Percentiles rank a stretch among this genome's conserved stretches.
Evolutionary conservation across 1,140 invertebrate species (phyloP).

Genomic region (Helicoverpa armigera): DNA sequence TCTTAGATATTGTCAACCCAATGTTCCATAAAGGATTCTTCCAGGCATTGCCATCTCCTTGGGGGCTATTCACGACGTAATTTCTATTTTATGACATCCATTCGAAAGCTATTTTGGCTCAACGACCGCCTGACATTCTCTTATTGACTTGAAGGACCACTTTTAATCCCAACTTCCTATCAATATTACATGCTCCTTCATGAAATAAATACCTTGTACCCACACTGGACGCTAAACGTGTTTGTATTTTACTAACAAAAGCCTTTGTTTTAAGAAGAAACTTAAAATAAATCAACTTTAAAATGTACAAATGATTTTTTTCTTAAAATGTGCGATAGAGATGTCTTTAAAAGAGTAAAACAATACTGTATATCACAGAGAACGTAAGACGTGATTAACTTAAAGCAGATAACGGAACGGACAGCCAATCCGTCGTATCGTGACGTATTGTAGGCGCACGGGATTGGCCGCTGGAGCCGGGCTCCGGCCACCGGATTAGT

Average conservation of each 20-base stretch:
- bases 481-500: constrained; percentile 30
- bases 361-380: neutral
- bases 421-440: constrained; percentile 11
- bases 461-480: constrained; percentile 10
- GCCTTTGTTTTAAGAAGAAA: no score
- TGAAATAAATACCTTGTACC: neutral
- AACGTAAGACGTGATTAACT: constrained; percentile 13
- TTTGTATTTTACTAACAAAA: no score
- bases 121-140: neutral
- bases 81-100: constrained; percentile 6
- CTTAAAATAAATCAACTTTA: no score
- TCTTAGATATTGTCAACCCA: neutral
- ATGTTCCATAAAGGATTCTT: constrained; percentile 3
- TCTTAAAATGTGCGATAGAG: neutral
- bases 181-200: neutral
- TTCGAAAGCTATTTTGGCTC: neutral
- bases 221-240: neutral
- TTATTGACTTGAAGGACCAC: neutral
- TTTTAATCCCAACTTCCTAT: neutral
- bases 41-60: neutral
- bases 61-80: neutral
- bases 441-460: constrained; percentile 8
- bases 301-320: no score
- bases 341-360: neutral
- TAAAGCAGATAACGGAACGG: constrained; percentile 3